Evolutionary conservation across 2,113 vertebrate genomes (phyloP).

Genomic region (Piprites chloris): DNA sequence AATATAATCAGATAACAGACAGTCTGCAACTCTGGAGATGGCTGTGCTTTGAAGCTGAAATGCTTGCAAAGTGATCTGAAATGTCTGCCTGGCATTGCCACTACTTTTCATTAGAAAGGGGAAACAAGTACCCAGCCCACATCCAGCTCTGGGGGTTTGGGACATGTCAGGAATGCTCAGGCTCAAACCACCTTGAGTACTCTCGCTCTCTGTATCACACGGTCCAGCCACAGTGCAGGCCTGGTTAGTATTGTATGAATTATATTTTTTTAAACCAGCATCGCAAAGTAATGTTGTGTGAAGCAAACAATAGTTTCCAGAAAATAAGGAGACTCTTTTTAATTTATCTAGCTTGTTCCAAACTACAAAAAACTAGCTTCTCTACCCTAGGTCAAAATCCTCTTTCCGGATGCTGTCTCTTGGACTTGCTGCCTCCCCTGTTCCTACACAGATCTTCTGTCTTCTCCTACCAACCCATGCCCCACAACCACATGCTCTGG

Average conservation of each 20-base stretch:
- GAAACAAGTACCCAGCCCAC: not conserved
- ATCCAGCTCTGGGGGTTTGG: too few relatives aligned
- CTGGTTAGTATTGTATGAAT: rapidly evolving
- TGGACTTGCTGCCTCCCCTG: not conserved
- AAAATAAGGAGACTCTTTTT: not conserved
- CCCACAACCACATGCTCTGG: not conserved
- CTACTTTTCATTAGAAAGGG: not conserved
- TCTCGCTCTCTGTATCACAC: not conserved
- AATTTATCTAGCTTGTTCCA: not conserved
- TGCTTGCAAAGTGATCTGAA: not conserved
- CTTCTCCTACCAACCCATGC: not conserved
- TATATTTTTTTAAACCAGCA: not conserved
- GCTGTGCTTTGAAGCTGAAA: not conserved
- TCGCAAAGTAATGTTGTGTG: not conserved
- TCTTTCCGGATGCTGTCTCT: not conserved
- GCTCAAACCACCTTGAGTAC: not conserved
- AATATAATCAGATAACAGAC: not conserved
- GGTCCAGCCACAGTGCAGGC: not conserved
- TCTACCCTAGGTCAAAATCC: not conserved
- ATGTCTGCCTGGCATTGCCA: not conserved
- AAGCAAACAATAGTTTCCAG: not conserved
- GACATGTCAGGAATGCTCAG: not conserved
- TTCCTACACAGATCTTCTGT: not conserved
- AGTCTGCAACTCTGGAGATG: not conserved
- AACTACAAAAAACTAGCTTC: not conserved